Base-by-base conservation (phyloP, 1,140 invertebrate species). In the Papilio dardanus region DNA sequence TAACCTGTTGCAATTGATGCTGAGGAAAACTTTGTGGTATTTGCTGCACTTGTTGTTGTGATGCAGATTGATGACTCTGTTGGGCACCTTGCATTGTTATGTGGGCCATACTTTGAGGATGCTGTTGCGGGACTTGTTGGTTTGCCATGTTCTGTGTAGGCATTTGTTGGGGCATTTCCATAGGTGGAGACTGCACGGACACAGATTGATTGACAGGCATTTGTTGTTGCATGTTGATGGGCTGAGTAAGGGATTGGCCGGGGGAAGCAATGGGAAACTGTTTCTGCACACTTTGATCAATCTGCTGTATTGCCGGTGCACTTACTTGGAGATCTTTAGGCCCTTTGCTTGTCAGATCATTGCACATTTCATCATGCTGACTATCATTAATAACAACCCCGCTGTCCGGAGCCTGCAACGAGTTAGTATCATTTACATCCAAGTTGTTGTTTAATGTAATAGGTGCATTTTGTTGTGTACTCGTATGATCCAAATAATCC, bases 401-500 rank as follows among this genome's bases (percentile, higher is more conserved):
- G 86, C 92, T 93, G 79, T 93, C 92, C 1, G 92, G 92, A 77
- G 90, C 91, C 76, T 93, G 88, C 78, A 92, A 79, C 3, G 81
- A 74, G 76, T 88, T 88, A 77, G 82, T 87, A 77, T 93, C 88
- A 33, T 87, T 86, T 50, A 89, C 86, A 83, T 94, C 93, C 73
- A 93, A 87, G 75, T 93, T 94, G 71, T 94, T 94, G 76, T 93
- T 93, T 71, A 92, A 87, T 42, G 89, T 90, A 12, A 93, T 92
- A 10, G 93, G 88, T 74, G 92, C 87, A 86, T 89, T 93, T 62
- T 89, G 91, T 79, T 95, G 96, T 54, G 95, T 94, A 71, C 95
- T 95, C 74, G 96, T 96, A 87, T 98, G 97, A 94, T 99, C 98
- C 84, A 98, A 94, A 93, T 98, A 99, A 92, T 99, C 98, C 96